A percentile compares a stretch with the other conserved stretches of the same genome.
Evolutionary conservation across 2,113 vertebrate genomes (phyloP).

Genomic region (Mormyrus lacerda): DNA sequence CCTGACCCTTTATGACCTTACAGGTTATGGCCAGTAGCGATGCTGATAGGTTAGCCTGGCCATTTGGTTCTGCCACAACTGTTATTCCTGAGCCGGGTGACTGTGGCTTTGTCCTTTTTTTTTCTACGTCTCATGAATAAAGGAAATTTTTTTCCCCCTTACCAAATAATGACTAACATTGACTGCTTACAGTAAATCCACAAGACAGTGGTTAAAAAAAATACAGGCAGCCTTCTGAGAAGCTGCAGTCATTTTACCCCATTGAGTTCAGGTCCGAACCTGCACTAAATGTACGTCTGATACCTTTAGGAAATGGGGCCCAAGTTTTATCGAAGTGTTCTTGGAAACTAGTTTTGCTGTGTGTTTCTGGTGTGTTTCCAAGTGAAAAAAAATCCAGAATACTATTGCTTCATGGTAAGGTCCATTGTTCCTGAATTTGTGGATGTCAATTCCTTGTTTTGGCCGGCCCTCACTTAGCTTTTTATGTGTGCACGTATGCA

Average conservation of each 20-base stretch:
- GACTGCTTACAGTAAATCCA: not conserved
- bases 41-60: no score
- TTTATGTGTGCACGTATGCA: constrained; percentile 41
- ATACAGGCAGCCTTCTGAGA: not conserved
- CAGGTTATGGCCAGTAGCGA: no score
- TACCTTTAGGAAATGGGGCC: not conserved
- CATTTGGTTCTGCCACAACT: not conserved
- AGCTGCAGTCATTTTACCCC: not conserved
- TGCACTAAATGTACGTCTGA: not conserved
- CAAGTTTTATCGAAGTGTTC: not conserved
- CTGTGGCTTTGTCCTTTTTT: not conserved
- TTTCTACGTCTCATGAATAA: not conserved
- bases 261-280: not conserved
- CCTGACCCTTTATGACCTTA: no score
- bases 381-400: not conserved
- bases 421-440: not conserved
- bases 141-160: not conserved
- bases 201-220: not conserved
- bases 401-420: not conserved
- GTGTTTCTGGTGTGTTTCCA: not conserved
- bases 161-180: not conserved
- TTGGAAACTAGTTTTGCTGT: not conserved
- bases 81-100: not conserved
- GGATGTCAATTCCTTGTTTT: not conserved
- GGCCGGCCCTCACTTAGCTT: not conserved